Evolutionary conservation across 2,113 vertebrate genomes (phyloP).

Genomic region (Silurus asotus): DNA sequence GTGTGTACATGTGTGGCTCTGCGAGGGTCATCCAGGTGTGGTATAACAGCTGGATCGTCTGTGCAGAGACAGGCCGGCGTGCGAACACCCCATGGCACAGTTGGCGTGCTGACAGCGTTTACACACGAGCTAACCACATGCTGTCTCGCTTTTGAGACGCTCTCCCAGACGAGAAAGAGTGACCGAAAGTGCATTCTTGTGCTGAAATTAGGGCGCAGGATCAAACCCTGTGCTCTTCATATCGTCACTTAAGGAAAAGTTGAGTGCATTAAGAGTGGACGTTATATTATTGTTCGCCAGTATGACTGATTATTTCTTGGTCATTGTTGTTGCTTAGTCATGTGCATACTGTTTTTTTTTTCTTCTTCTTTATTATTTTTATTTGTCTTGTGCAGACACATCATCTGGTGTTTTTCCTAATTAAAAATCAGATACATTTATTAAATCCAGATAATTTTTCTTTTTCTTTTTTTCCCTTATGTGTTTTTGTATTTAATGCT

Average conservation of each 20-base stretch:
- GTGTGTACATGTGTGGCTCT: background rate
- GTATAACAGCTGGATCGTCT: slow-evolving; percentile 21
- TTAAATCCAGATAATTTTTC: background rate
- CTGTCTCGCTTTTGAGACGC: slow-evolving; percentile 18
- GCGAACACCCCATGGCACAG: background rate
- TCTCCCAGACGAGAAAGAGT: slow-evolving; percentile 27
- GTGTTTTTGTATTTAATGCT: too few relatives aligned
- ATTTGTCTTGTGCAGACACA: background rate
- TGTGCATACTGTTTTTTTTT: background rate
- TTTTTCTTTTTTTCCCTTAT: too few relatives aligned
- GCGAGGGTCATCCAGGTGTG: slow-evolving; percentile 10
- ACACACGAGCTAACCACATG: slow-evolving; percentile 27
- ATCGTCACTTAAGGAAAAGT: background rate
- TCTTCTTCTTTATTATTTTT: background rate
- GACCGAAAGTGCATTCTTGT: slow-evolving; percentile 12
- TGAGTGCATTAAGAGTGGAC: too few relatives aligned
- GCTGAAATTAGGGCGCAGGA: slow-evolving; percentile 16
- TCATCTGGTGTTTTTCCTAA: background rate
- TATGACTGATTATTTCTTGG: background rate
- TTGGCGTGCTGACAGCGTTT: background rate
- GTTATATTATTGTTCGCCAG: background rate
- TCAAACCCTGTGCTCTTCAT: slow-evolving; percentile 15
- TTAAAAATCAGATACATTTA: background rate
- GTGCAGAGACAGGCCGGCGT: background rate
- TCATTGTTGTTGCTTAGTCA: background rate